These are phyloP conservation scores for Sylvilagus bachmani DNA, from an alignment of 2,113 vertebrate species.

Conservation along the genomic window DNA sequence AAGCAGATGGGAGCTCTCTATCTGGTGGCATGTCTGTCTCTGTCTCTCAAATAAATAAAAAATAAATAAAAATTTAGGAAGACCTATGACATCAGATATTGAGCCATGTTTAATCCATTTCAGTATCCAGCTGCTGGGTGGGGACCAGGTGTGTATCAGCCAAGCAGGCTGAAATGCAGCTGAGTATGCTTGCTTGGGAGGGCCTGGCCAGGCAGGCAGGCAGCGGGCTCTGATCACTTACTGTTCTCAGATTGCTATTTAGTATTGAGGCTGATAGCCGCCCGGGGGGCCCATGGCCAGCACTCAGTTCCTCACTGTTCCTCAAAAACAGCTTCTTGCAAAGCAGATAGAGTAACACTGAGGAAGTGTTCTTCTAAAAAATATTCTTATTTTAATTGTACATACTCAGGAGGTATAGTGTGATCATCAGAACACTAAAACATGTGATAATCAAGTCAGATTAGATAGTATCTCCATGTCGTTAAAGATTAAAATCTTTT, in stretches of 20 bases:
- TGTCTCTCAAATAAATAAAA: no score
- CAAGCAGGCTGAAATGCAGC: background rate
- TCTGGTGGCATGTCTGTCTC: no score
- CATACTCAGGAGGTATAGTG: no score
- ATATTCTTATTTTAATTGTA: no score
- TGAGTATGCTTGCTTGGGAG: background rate
- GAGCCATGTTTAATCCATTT: background rate
- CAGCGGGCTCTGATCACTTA: background rate
- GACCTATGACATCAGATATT: background rate
- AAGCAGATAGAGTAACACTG: slow-evolving; percentile 9
- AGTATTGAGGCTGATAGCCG: background rate
- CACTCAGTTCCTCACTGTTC: background rate
- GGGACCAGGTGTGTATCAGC: background rate
- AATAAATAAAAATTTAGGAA: background rate
- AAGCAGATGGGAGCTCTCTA: no score
- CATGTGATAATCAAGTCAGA: no score
- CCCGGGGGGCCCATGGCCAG: background rate
- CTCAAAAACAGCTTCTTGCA: slow-evolving; percentile 31
- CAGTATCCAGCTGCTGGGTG: background rate
- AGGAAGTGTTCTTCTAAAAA: background rate
- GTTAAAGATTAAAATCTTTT: no score
- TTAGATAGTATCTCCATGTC: no score
- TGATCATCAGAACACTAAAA: no score
- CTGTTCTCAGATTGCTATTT: background rate
- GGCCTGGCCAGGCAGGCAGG: background rate